A percentile compares a stretch with the other conserved stretches of the same genome.
Evolutionary conservation across 2,888 invertebrate genomes (phyloP).

Genomic region (Drepana falcataria): DNA sequence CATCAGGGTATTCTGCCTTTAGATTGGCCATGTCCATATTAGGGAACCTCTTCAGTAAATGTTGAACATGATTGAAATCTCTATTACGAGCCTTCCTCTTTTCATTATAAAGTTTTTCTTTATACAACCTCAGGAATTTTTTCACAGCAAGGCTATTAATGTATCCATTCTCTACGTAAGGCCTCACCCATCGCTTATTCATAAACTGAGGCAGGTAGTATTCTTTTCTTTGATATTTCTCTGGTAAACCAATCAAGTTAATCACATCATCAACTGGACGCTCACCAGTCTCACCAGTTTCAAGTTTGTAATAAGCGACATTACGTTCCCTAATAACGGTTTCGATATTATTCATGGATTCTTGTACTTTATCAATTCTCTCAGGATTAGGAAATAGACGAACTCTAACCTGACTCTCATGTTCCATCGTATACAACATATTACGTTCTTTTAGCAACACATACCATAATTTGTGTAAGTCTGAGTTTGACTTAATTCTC

Average conservation of each 20-base stretch:
- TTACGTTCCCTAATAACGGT: slow-evolving; percentile 95
- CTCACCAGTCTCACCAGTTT: slow-evolving; percentile 92
- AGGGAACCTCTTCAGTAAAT: slow-evolving; percentile 86
- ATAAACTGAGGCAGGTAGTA: slow-evolving; percentile 82
- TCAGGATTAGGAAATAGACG: slow-evolving; percentile 93
- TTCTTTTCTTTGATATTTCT: slow-evolving; percentile 78
- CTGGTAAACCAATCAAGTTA: slow-evolving; percentile 80
- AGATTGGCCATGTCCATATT: slow-evolving; percentile 85
- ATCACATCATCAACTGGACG: slow-evolving; percentile 80
- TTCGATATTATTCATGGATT: slow-evolving; percentile 96
- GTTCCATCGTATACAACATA: slow-evolving; percentile 98
- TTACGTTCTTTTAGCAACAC: slow-evolving; percentile 95
- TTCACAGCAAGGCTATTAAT: slow-evolving; percentile 80
- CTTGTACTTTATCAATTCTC: slow-evolving; percentile 94
- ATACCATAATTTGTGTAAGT: slow-evolving; percentile 98
- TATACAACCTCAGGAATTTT: slow-evolving; percentile 75
- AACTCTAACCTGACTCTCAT: slow-evolving; percentile 83
- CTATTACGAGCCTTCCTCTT: slow-evolving; percentile 80
- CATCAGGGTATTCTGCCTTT: slow-evolving; percentile 85
- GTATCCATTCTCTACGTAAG: slow-evolving; percentile 72
- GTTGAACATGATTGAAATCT: slow-evolving; percentile 82
- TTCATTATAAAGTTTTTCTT: slow-evolving; percentile 81
- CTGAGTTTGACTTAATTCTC: slow-evolving; percentile 95
- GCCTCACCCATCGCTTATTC: slow-evolving; percentile 82
- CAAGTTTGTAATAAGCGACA: slow-evolving; percentile 90